phyloP scores from a whole-genome alignment of 2,888 invertebrate species.

The Lithophane leautieri region DNA sequence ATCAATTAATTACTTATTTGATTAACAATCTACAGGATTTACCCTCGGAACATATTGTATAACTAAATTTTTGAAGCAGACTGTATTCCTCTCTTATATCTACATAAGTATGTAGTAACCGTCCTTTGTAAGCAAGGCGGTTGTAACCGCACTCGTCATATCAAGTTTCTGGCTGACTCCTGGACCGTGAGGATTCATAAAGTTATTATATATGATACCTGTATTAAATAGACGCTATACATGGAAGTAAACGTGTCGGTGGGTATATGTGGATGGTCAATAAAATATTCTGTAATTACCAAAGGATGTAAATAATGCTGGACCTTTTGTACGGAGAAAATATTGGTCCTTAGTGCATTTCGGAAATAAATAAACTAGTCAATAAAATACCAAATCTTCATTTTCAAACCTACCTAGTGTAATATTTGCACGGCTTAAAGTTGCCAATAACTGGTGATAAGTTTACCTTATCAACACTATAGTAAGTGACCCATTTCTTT shows the following conservation, averaged over 20 bases:
- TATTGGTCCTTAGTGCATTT: not conserved
- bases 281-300: not conserved
- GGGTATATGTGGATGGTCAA: not conserved
- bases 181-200: slow-evolving; percentile 63
- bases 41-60: no score
- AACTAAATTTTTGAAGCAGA: no score
- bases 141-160: slow-evolving; percentile 69
- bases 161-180: slow-evolving; percentile 62
- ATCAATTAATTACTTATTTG: no score
- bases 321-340: slow-evolving; percentile 1
- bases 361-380: not conserved
- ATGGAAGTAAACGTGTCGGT: slow-evolving; percentile 21
- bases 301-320: not conserved
- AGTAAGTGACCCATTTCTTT: slow-evolving; percentile 48
- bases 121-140: slow-evolving; percentile 63
- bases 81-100: not conserved
- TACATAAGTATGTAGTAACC: slow-evolving; percentile 19
- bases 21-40: not conserved
- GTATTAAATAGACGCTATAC: slow-evolving; percentile 32
- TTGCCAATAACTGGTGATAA: slow-evolving; percentile 31
- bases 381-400: not conserved
- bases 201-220: slow-evolving; percentile 40
- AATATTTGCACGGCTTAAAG: slow-evolving; percentile 9
- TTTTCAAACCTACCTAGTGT: not conserved
- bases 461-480: slow-evolving; percentile 39